Evolutionary conservation across 2,888 invertebrate species (phyloP), one percentile per base, ranked within the genome.

Genomic region (Chirona hameri): DNA sequence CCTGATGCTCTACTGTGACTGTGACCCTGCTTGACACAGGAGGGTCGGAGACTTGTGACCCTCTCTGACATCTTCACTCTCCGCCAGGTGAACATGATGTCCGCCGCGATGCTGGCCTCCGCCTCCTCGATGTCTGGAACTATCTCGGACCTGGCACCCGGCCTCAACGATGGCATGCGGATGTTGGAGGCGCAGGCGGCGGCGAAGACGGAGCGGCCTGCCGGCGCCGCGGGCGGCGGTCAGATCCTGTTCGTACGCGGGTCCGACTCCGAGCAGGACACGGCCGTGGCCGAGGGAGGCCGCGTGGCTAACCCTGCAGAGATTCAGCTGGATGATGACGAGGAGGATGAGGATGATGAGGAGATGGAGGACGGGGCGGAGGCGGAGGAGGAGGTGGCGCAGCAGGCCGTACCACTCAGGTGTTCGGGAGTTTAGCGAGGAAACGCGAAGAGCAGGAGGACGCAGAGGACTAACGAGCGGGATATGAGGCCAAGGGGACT

Each of bases 81-180:
- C 60, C 83, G 83, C 39, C 84, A 88, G 87, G 91, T 93, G n/a
- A 99, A 99, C 88, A 98, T 98, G 94, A 98, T 99, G 97, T 96
- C 97, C 24, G 97, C 98, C 0, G 98, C 98, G 89, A 97, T 98
- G 94, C 90, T 98, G 86, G 95, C 93, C 86, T 83, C 83, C 18
- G 92, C 92, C 72, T 90, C 91, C 29, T 91, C 91, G 86, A 90
- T 90, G 82, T 90, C 92, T 65, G 92, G 93, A 29, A 92, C 93
- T 48, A 89, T 93, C 81, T 93, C 93, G 0, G 93, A 93, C 87
- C 90, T 93, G 84, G 92, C 93, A 55, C 93, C 93, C 60, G 93
- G 93, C 55, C 92, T 92, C 86, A 92, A 93, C 86, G 96, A 96
- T 89, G 95, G 94, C 15, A 97, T 97, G 96, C 91, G 94, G 86